A percentile compares a stretch with the other conserved stretches of the same genome.
These are phyloP conservation scores for Chymomyza fuscimana DNA, from an alignment of 2,888 invertebrate genomes.

Conservation along the genomic window DNA sequence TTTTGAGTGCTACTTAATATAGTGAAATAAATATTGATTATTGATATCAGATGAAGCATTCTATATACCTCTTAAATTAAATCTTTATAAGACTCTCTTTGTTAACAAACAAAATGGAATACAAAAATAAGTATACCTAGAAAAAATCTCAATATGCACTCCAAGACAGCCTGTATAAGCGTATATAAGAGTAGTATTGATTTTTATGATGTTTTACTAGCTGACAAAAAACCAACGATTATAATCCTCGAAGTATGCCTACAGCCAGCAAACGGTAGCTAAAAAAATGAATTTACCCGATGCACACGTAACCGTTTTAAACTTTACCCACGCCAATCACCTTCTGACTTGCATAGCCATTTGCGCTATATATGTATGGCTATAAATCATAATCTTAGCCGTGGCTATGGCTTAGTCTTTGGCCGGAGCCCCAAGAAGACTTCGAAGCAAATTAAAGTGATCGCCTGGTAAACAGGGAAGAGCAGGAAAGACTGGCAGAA, in stretches of 20 bases:
- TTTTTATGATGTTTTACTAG: too few relatives aligned
- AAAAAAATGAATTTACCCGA: not conserved
- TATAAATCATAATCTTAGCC: constrained; percentile 8
- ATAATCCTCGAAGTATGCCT: not conserved
- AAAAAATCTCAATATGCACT: too few relatives aligned
- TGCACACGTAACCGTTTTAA: not conserved
- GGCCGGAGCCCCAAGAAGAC: not conserved
- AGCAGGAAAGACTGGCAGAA: not conserved
- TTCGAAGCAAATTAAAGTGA: constrained; percentile 3
- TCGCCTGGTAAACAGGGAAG: not conserved
- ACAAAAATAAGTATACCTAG: too few relatives aligned
- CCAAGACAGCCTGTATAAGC: too few relatives aligned
- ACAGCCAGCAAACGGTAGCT: constrained; percentile 1
- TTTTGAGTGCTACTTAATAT: too few relatives aligned
- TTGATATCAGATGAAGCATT: too few relatives aligned
- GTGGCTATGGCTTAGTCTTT: not conserved
- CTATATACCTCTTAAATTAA: too few relatives aligned
- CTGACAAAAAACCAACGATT: not conserved
- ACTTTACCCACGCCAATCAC: constrained; percentile 10
- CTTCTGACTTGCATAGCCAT: not conserved
- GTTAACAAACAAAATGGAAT: too few relatives aligned
- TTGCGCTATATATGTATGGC: not conserved
- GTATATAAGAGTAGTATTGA: too few relatives aligned
- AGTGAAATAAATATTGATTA: too few relatives aligned
- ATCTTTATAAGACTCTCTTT: too few relatives aligned